phyloP scores from a whole-genome alignment of 2,888 invertebrate species.

The Machimus rusticus region DNA sequence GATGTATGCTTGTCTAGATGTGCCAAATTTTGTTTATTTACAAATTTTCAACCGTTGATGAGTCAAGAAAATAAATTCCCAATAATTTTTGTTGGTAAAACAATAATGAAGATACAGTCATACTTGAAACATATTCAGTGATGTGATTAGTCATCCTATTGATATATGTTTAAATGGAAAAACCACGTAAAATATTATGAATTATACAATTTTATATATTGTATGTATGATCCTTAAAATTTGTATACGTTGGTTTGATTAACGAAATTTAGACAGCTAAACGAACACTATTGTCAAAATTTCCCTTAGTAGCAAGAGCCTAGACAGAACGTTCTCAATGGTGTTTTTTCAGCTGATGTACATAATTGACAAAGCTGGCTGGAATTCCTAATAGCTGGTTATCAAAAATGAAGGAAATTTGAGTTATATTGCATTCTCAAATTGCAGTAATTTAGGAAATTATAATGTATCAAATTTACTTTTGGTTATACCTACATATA shows the following conservation, averaged over 20 bases:
- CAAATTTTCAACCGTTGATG: background rate
- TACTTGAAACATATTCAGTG: background rate
- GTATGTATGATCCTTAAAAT: background rate
- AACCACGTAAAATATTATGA: background rate
- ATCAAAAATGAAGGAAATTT: background rate
- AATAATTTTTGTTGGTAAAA: background rate
- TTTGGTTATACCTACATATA: too few relatives aligned
- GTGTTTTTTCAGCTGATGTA: background rate
- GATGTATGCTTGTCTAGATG: background rate
- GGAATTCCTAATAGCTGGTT: background rate
- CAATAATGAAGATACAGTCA: background rate
- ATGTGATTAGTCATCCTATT: background rate
- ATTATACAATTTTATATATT: too few relatives aligned
- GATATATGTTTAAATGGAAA: background rate
- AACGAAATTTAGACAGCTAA: background rate
- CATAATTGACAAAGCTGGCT: background rate
- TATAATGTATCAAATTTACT: background rate
- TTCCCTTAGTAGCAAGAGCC: background rate
- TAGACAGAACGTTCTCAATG: background rate
- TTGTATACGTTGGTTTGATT: background rate
- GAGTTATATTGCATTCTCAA: background rate
- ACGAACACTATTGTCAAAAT: background rate
- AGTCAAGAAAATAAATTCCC: background rate
- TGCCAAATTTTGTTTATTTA: background rate
- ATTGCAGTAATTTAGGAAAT: background rate